phyloP scores from a whole-genome alignment of 2,888 invertebrate species.

The Molanna angustata region DNA sequence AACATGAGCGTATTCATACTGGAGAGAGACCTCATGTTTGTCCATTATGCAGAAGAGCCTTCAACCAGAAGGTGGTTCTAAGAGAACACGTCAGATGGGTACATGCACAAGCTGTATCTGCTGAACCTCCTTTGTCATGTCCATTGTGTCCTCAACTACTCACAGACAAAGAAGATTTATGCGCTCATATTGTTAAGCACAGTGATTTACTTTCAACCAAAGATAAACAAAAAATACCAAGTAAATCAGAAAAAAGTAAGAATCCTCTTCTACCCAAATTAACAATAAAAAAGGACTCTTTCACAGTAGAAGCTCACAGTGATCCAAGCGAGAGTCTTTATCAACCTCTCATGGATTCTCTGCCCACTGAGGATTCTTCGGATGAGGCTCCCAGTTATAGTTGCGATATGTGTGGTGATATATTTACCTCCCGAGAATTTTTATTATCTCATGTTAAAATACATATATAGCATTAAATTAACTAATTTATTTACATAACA shows the following conservation, averaged over 20 bases:
- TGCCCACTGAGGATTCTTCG: neutral
- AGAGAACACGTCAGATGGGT: slow-evolving; percentile 54
- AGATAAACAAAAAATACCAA: slow-evolving; percentile 24
- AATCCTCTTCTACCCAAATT: neutral
- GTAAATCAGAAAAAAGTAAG: neutral
- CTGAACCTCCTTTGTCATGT: slow-evolving; percentile 40
- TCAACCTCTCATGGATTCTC: neutral
- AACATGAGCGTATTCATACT: slow-evolving; percentile 53
- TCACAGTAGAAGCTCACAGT: neutral
- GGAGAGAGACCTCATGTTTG: slow-evolving; percentile 55
- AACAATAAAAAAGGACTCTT: slow-evolving; percentile 14
- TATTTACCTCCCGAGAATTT: slow-evolving; percentile 16
- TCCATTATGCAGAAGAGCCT: slow-evolving; percentile 52
- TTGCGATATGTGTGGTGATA: slow-evolving; percentile 28
- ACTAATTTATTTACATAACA: too few relatives aligned
- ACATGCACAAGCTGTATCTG: slow-evolving; percentile 41
- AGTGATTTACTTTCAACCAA: slow-evolving; percentile 52
- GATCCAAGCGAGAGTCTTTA: neutral
- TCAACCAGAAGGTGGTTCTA: slow-evolving; percentile 55
- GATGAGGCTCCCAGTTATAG: neutral
- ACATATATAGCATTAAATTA: slow-evolving; percentile 23
- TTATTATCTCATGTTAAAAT: slow-evolving; percentile 20
- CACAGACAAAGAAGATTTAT: slow-evolving; percentile 49
- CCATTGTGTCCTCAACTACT: slow-evolving; percentile 46
- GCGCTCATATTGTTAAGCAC: slow-evolving; percentile 53